Percentiles rank a stretch among this genome's conserved stretches.
Evolutionary conservation across 2,888 invertebrate genomes (phyloP).

Genomic region (Tholera decimalis): DNA sequence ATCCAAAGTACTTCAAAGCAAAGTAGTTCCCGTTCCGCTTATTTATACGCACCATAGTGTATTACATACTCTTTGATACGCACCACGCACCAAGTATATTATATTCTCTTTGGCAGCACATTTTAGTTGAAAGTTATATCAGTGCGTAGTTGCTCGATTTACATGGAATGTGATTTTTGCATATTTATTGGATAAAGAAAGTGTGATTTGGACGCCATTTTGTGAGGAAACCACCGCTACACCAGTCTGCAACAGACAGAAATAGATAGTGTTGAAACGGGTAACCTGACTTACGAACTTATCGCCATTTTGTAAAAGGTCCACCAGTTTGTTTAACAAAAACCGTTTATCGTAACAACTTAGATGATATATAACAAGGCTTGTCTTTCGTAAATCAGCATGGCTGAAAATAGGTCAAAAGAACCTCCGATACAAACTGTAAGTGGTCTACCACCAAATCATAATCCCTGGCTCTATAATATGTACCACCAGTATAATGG

Average conservation of each 20-base stretch:
- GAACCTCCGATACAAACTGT: slow-evolving; percentile 88
- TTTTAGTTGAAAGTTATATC: background rate
- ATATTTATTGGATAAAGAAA: background rate
- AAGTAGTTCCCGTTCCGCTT: too few species aligned
- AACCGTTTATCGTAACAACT: background rate
- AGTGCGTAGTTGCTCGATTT: background rate
- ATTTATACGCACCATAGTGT: too few species aligned
- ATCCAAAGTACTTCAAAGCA: too few species aligned
- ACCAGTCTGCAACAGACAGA: slow-evolving; percentile 1
- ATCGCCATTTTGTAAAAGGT: slow-evolving; percentile 76
- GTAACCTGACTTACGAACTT: background rate
- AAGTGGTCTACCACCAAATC: slow-evolving; percentile 84
- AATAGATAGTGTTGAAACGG: background rate
- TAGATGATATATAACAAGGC: background rate
- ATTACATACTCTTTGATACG: too few species aligned
- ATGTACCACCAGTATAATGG: slow-evolving; percentile 84
- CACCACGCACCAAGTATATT: too few species aligned
- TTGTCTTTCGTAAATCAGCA: slow-evolving; percentile 52
- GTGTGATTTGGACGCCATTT: slow-evolving; percentile 6
- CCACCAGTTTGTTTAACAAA: background rate
- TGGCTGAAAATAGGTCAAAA: slow-evolving; percentile 85
- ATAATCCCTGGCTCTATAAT: slow-evolving; percentile 87
- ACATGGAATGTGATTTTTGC: background rate
- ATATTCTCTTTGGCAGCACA: too few species aligned
- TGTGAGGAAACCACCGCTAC: background rate